Evolutionary conservation across 2,888 invertebrate genomes (phyloP), one percentile per base, ranked within the genome.

Genomic region (Hanleya hanleyi): DNA sequence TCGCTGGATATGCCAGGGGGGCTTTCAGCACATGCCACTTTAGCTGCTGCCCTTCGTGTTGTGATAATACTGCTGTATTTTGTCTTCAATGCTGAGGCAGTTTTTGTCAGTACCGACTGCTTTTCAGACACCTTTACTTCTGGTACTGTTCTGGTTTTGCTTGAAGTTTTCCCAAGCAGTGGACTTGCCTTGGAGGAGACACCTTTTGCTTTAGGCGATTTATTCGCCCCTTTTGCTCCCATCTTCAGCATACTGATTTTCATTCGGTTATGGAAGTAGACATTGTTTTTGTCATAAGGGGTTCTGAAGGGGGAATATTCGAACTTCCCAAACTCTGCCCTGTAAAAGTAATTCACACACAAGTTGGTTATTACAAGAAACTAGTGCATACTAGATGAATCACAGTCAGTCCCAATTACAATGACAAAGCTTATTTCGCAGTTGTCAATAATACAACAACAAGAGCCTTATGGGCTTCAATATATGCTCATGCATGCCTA

Each of bases 281-380:
- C 67, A 69, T 81, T 78, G 15, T 81, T 79, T 15, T 76, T 76
- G 69, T 85, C 94, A 82, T 94, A 94, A 0, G 92, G 93, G 33
- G 94, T 94, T 80, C 94, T 94, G 83, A 93, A 94, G 0, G 94
- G 93, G 0, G 96, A 95, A 90, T 94, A 95, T 36, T 93, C 92
- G 86, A 96, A 96, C 77, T 92, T 92, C 0, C 95, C 95, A 89
- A 94, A 95, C 84, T 94, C 94, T 50, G 93, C 92, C 74, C 93
- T 89, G 83, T 38, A 81, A 80, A 62, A n/a, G n/a, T n/a, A n/a
- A n/a, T n/a, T n/a, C n/a, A n/a, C n/a, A n/a, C n/a, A n/a, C n/a
- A n/a, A n/a, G n/a, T n/a, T n/a, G n/a, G n/a, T n/a, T n/a, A n/a
- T n/a, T n/a, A n/a, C n/a, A n/a, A n/a, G n/a, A n/a, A n/a, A n/a